Evolutionary conservation across 2,888 invertebrate genomes (phyloP).

Genomic region (Drosophila antonietae): DNA sequence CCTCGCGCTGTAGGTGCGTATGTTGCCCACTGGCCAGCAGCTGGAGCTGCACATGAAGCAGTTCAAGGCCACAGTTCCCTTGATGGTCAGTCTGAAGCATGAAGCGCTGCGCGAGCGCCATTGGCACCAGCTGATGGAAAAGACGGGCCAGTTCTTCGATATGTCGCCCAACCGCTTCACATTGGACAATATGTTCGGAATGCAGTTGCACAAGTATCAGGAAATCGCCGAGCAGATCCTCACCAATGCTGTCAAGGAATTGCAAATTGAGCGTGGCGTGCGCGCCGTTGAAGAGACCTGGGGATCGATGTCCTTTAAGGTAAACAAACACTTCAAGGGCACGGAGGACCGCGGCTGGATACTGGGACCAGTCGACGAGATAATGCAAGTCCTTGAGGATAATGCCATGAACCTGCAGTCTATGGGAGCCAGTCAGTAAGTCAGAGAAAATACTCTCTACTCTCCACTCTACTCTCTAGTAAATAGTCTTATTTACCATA

Average conservation of each 20-base stretch:
- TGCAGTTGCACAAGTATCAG: slow-evolving; percentile 94
- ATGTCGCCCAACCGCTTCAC: slow-evolving; percentile 96
- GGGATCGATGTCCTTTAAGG: slow-evolving; percentile 88
- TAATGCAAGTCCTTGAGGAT: slow-evolving; percentile 92
- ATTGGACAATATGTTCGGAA: slow-evolving; percentile 95
- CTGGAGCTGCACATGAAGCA: slow-evolving; percentile 94
- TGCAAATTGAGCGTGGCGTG: slow-evolving; percentile 95
- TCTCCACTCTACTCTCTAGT: not conserved
- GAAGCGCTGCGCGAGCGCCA: slow-evolving; percentile 95
- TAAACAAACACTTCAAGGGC: slow-evolving; percentile 89
- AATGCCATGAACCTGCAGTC: slow-evolving; percentile 95
- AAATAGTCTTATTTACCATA: not conserved
- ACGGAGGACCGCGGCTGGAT: slow-evolving; percentile 91
- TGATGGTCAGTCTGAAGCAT: slow-evolving; percentile 96
- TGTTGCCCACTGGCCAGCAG: slow-evolving; percentile 87
- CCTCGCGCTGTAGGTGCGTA: slow-evolving; percentile 81
- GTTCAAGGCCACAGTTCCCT: slow-evolving; percentile 93
- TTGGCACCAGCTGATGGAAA: slow-evolving; percentile 94
- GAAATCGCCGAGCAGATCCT: slow-evolving; percentile 94
- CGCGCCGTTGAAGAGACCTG: slow-evolving; percentile 92
- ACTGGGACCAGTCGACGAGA: slow-evolving; percentile 93
- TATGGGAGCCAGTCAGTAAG: slow-evolving; percentile 93
- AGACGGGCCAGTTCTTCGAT: slow-evolving; percentile 92
- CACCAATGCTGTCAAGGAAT: slow-evolving; percentile 94
- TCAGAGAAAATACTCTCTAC: not conserved